A percentile compares a stretch with the other conserved stretches of the same genome.
Conservation (phyloP, 2,888 invertebrate species). For the Idaea biselata region DNA sequence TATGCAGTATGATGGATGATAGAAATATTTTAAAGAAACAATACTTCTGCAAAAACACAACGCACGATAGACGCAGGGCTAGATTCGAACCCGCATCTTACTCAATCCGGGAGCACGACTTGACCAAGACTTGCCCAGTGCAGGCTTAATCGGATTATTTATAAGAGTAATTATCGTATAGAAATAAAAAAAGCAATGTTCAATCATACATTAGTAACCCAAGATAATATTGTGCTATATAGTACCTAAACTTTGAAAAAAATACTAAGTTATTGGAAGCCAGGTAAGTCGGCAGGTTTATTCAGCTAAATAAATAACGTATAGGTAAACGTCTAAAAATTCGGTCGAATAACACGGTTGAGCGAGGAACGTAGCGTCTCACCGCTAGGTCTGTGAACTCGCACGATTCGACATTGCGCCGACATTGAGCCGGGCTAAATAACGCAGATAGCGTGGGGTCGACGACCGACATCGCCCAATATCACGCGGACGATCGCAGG, state of each 20-base stretch:
- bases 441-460: constrained; percentile 76
- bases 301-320: constrained; percentile 5
- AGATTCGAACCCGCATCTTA: no score
- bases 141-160: no score
- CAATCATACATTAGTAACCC: constrained; percentile 4
- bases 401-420: constrained; percentile 74
- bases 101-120: no score
- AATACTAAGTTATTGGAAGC: neutral
- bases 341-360: constrained; percentile 60
- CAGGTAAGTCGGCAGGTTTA: neutral
- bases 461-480: constrained; percentile 76
- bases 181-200: no score
- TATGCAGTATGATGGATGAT: no score
- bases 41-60: no score
- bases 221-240: constrained; percentile 6
- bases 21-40: no score
- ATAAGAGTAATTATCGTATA: no score
- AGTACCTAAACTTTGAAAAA: constrained; percentile 2
- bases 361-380: constrained; percentile 57
- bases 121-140: no score
- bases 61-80: no score
- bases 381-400: constrained; percentile 72
- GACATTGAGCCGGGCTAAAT: constrained; percentile 76
- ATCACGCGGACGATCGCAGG: constrained; percentile 69
- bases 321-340: constrained; percentile 45